A percentile compares a stretch with the other conserved stretches of the same genome.
Evolutionary conservation across 2,113 vertebrate genomes (phyloP).

Genomic region (Phylloscopus whistleri): DNA sequence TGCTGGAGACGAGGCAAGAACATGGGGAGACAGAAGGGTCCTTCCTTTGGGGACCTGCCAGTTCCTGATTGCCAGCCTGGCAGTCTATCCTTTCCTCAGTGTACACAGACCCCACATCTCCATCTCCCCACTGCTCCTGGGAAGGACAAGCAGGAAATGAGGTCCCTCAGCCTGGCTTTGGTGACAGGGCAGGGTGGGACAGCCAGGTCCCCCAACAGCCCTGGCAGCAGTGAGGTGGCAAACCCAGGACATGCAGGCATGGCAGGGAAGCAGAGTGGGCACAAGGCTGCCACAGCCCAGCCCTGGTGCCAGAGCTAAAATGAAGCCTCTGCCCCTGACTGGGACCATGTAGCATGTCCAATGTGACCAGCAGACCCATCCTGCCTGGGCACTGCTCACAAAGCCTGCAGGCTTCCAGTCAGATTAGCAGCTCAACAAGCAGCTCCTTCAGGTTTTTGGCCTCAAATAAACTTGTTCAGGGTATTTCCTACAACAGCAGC

Average conservation of each 20-base stretch:
- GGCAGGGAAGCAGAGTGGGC: not conserved
- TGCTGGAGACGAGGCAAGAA: accelerated
- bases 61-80: accelerated
- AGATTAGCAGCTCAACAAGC: not conserved
- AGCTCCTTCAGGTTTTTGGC: not conserved
- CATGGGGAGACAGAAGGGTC: accelerated
- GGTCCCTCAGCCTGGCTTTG: no score
- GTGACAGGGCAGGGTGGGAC: not conserved
- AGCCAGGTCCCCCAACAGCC: accelerated
- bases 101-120: not conserved
- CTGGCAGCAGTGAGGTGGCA: not conserved
- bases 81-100: not conserved
- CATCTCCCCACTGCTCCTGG: not conserved
- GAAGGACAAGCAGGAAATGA: accelerated
- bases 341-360: accelerated
- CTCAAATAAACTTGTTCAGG: not conserved
- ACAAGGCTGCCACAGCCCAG: accelerated
- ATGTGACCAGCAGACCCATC: not conserved
- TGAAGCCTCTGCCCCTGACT: not conserved
- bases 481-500: not conserved
- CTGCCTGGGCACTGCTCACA: not conserved
- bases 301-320: not conserved
- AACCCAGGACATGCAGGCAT: not conserved
- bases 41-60: not conserved
- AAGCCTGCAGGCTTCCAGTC: not conserved